Conservation (phyloP, 2,888 invertebrate species). For the Pogonocherus hispidulus region DNA sequence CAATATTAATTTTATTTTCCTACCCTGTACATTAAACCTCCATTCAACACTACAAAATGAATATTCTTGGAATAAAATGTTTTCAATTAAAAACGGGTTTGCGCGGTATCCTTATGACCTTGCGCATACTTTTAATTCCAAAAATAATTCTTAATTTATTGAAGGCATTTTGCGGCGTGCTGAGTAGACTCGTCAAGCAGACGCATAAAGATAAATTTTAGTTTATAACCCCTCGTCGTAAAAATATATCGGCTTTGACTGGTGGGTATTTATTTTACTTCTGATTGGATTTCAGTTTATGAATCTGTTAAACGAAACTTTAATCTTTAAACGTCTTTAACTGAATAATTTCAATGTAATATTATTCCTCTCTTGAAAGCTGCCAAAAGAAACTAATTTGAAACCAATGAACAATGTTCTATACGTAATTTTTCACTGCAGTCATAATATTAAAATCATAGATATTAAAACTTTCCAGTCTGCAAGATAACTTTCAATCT, state of each 20-base stretch:
- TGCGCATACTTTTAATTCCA: not conserved
- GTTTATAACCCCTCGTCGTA: not conserved
- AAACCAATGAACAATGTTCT: too few relatives aligned
- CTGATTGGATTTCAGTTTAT: not conserved
- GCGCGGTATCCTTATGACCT: not conserved
- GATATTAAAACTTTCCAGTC: too few relatives aligned
- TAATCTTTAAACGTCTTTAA: too few relatives aligned
- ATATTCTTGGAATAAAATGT: not conserved
- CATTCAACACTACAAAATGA: too few relatives aligned
- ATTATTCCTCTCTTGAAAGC: too few relatives aligned
- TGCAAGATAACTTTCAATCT: too few relatives aligned
- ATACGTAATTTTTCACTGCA: too few relatives aligned
- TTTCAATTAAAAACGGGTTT: not conserved
- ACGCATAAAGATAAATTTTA: slow-evolving; percentile 1
- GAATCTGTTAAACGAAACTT: slow-evolving; percentile 1
- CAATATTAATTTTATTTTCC: too few relatives aligned
- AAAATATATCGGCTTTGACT: not conserved
- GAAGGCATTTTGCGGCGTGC: not conserved
- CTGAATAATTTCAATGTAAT: too few relatives aligned
- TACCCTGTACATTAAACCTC: too few relatives aligned
- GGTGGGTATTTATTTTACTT: not conserved
- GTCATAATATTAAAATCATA: too few relatives aligned
- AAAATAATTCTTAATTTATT: not conserved
- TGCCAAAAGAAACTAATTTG: too few relatives aligned
- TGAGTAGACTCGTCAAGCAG: not conserved